Evolutionary conservation across 2,797 vertebrate genomes (phyloP), one percentile per base, ranked within the genome.

Genomic region (Huso huso): DNA sequence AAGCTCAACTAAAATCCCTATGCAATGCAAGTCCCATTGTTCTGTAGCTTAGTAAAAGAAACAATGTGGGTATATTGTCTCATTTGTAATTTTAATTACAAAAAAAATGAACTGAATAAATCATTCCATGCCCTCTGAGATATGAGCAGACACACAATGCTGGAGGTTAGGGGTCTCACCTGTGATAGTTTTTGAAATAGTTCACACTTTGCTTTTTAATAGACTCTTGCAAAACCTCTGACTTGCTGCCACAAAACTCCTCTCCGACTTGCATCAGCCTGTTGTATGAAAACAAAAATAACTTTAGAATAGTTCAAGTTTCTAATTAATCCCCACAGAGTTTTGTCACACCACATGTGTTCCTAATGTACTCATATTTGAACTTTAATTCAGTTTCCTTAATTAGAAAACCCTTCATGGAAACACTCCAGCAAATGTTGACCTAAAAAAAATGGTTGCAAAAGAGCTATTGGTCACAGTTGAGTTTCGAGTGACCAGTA

Each of bases 121-220:
- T 37, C 37, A 37, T 37, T 37, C 37, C 3, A 37, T 37, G 37
- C 5, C 37, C 37, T 37, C 37, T 37, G 37, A 37, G 37, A 37
- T 37, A 37, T 37, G 37, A 37, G 5, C 37, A 37, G 37, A 37
- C 4, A 37, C 37, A 37, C 37, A 37, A 37, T 37, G 37, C 37
- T 37, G 37, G 37, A 37, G 37, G 37, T 6, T 37, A 37, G 37
- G 37, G 37, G 57, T 71, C 86, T 89, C 75, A 98, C 96, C 96
- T 95, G 89, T 99, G 97, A 78, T 99, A 98, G 73, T 96, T 97
- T 77, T 95, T 99, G 74, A 99, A 99, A 85, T 99, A 99, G 85
- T 99, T 99, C 68, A 97, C 85, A 37, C 97, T 99, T 83, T 99
- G 97, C 66, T 89, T 94, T 82, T 96, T 92, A 79, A 99, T 94